Base-by-base conservation (phyloP, 2,797 vertebrate species). In the Oryzias sinensis region DNA sequence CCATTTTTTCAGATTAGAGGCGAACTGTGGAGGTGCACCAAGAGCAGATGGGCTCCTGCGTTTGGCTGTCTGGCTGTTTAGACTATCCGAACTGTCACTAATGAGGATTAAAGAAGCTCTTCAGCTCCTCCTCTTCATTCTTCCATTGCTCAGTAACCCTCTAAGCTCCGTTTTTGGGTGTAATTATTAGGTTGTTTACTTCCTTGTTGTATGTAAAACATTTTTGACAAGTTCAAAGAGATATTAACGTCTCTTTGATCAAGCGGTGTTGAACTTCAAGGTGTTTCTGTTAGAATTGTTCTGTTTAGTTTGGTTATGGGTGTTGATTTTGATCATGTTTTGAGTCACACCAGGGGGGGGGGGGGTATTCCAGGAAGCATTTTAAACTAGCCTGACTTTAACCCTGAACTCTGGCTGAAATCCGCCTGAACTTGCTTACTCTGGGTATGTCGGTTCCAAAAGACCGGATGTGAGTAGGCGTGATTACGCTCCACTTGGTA, bases 1-100 rank as follows among this genome's bases (percentile, higher is more conserved):
- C 87, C 90, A 91, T 92, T 87, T 83, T 88, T 92, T 90, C 80
- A 84, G 80, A 90, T 92, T 90, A 91, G 74, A 37, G 76, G 47
- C 60, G 72, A 77, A 22, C 83, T 84, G 87, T 79, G 70, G 81
- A 75, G 76, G 74, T 82, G 86, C 71, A 72, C 68, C 74, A 79
- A 76, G 37, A 89, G 83, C 89, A 91, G 91, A 91, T 91, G 89
- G 88, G 80, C 59, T 65, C 59, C 54, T 53, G 22, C 70, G 70
- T 82, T 66, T 56, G 64, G 56, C 59, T 67, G 73, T 76, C 79
- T 71, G 81, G 74, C 57, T 17, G 59, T 45, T 7, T 49, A 11
- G 54, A 59, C 63, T 56, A 43, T 60, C 69, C 25, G 20, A 58
- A 57, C 79, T 88, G 89, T 88, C 89, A 87, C 68, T 64, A 85